Evolutionary conservation across 2,888 invertebrate species (phyloP).

Genomic region (Metopia argyrocephala): DNA sequence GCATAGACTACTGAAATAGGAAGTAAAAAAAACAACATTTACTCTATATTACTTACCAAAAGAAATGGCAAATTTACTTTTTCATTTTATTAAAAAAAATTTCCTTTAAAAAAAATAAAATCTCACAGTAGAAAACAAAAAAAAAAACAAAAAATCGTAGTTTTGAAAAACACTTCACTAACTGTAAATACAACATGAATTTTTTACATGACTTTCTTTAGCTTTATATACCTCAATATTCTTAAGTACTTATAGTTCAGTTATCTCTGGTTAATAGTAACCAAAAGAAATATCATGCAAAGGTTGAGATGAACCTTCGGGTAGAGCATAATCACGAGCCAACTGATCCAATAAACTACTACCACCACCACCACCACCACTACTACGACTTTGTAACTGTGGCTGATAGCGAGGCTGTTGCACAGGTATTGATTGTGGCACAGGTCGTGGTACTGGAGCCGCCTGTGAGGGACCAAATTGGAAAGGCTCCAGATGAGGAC

Average conservation of each 20-base stretch:
- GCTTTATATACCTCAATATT: constrained; percentile 15
- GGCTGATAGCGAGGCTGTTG: constrained; percentile 70
- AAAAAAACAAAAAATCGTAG: neutral
- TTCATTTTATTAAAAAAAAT: constrained; percentile 46
- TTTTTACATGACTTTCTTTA: constrained; percentile 52
- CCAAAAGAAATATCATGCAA: constrained; percentile 91
- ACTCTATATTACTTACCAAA: constrained; percentile 27
- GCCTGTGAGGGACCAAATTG: constrained; percentile 70
- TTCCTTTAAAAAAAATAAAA: constrained; percentile 18
- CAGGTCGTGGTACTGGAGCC: constrained; percentile 69
- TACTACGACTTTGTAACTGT: constrained; percentile 71
- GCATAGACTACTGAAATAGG: too few relatives aligned
- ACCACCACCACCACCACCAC: constrained; percentile 77
- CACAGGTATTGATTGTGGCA: constrained; percentile 68
- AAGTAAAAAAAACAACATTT: neutral
- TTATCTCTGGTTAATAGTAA: constrained; percentile 82
- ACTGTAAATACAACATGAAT: constrained; percentile 57
- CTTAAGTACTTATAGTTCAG: neutral
- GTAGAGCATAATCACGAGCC: constrained; percentile 88
- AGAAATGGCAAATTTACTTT: constrained; percentile 46
- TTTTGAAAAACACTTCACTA: constrained; percentile 46
- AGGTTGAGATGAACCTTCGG: constrained; percentile 84
- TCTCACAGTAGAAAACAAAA: constrained; percentile 32
- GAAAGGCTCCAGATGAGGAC: constrained; percentile 72
- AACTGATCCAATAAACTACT: constrained; percentile 88